These are phyloP conservation scores for Anagyrus pseudococci DNA, from an alignment of 2,888 invertebrate species.

Conservation along the genomic window DNA sequence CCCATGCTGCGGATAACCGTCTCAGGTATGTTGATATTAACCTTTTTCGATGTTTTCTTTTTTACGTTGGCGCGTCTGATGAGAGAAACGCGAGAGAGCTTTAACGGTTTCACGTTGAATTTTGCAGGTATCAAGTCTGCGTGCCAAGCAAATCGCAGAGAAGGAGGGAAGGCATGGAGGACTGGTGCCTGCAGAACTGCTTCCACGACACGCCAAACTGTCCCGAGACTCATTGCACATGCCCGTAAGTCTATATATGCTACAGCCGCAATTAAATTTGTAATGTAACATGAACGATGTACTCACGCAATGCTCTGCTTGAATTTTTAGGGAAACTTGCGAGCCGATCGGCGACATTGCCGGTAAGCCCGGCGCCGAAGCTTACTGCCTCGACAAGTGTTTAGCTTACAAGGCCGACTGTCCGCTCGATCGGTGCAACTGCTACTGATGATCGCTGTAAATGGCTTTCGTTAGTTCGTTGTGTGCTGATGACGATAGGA, in stretches of 20 bases:
- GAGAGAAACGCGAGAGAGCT: too few species aligned
- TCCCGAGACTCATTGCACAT: neutral
- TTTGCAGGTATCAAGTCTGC: neutral
- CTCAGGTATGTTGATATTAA: too few species aligned
- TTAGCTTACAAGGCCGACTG: conserved; percentile 77
- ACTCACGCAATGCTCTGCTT: too few species aligned
- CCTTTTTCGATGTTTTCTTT: too few species aligned
- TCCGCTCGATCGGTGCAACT: conserved; percentile 75
- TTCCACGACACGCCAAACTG: neutral
- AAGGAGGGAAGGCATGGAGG: neutral
- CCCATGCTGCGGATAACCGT: too few species aligned
- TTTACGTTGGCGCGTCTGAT: too few species aligned
- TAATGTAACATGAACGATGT: too few species aligned
- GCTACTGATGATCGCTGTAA: too few species aligned
- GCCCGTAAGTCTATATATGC: neutral
- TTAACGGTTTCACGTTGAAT: too few species aligned
- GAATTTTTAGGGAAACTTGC: conserved; percentile 76
- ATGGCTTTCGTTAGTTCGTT: too few species aligned
- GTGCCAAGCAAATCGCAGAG: neutral
- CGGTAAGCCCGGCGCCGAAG: conserved; percentile 77
- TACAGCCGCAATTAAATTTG: too few species aligned
- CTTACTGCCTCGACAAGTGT: conserved; percentile 87
- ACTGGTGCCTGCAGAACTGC: neutral
- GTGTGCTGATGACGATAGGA: too few species aligned
- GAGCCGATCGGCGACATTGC: conserved; percentile 80